Conservation (phyloP, 1,140 invertebrate species). For the Probaryconus sp. region DNA sequence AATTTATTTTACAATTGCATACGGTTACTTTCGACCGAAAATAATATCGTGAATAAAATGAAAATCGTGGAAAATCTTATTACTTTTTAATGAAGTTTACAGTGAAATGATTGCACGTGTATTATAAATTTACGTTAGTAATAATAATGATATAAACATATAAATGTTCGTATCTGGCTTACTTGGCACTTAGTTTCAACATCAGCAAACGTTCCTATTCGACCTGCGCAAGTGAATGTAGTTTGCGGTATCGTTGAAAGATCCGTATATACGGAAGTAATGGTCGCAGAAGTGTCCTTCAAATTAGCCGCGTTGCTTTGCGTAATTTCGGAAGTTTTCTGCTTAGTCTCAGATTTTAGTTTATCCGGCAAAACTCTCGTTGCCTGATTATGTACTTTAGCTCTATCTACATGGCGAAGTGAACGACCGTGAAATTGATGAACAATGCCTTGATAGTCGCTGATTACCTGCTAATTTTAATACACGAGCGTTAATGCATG, state of each 20-base stretch:
- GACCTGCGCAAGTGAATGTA: conserved; percentile 83
- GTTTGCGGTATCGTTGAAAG: conserved; percentile 81
- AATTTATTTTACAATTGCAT: too few relatives aligned
- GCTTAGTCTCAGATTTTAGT: neutral
- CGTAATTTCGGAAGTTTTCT: neutral
- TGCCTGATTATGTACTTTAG: conserved; percentile 1
- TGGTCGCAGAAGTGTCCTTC: conserved; percentile 2
- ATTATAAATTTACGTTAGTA: too few relatives aligned
- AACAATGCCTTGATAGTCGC: conserved; percentile 65
- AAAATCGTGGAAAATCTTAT: too few relatives aligned
- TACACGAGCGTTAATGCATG: neutral
- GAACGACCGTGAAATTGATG: conserved; percentile 61
- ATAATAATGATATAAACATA: neutral
- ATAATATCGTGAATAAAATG: too few relatives aligned
- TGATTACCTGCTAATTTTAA: conserved; percentile 55
- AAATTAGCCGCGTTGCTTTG: conserved; percentile 9
- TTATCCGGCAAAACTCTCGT: conserved; percentile 6
- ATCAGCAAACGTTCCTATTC: conserved; percentile 89
- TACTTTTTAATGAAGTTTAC: too few relatives aligned
- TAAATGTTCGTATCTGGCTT: conserved; percentile 1
- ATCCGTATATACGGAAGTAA: conserved; percentile 66
- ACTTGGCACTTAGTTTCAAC: conserved; percentile 90
- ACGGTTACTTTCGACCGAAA: too few relatives aligned
- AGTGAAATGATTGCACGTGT: too few relatives aligned
- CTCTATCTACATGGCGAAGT: conserved; percentile 45